Percentiles rank a stretch among this genome's conserved stretches.
Evolutionary conservation across 2,113 vertebrate genomes (phyloP).

Genomic region (Protomyctophum bolini): DNA sequence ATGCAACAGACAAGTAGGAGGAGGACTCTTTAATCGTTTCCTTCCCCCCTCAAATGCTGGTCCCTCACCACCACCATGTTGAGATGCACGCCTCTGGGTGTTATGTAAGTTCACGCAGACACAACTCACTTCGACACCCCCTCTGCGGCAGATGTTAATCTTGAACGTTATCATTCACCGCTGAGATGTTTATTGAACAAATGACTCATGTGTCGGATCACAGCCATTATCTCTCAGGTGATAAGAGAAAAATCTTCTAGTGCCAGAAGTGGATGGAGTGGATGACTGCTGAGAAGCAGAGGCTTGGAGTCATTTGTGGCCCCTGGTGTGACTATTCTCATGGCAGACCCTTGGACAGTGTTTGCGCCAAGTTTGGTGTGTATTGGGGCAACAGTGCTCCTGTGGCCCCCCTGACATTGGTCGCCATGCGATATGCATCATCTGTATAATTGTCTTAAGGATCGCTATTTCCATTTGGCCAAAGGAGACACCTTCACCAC

Average conservation of each 20-base stretch:
- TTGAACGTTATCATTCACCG: not conserved
- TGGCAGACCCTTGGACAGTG: too few species aligned
- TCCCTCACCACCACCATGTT: too few species aligned
- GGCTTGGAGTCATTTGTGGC: too few species aligned
- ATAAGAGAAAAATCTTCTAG: not conserved
- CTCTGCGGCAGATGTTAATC: not conserved
- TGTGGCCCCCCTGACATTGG: too few species aligned
- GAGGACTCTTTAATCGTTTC: not conserved
- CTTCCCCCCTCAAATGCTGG: not conserved
- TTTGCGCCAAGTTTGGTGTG: too few species aligned
- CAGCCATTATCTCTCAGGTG: not conserved
- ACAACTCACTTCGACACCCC: not conserved
- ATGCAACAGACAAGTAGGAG: constrained; percentile 1
- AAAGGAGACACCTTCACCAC: too few species aligned
- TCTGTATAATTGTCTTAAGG: too few species aligned
- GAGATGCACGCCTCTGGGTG: not conserved
- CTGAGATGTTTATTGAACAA: not conserved
- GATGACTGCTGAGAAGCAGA: not conserved
- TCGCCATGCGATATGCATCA: too few species aligned
- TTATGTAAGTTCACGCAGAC: not conserved
- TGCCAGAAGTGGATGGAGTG: not conserved
- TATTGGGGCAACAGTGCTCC: too few species aligned
- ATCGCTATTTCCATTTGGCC: too few species aligned
- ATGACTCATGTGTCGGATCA: not conserved
- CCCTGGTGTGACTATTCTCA: too few species aligned